Base-by-base conservation (phyloP, 2,888 invertebrate species). In the Gortyna flavago region DNA sequence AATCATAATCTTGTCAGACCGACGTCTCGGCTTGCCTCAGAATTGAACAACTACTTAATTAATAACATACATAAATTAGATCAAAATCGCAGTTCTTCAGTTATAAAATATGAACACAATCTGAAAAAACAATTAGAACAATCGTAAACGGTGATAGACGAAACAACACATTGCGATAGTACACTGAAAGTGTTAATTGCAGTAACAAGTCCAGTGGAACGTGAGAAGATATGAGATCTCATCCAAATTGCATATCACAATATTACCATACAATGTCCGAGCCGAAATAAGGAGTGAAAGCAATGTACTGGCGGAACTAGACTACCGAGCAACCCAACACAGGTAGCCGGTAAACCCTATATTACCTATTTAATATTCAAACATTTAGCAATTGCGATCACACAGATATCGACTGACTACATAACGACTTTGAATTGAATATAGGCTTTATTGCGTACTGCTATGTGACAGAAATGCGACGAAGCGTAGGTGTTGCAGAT, bases 201-300 rank as follows among this genome's bases (percentile, higher is more conserved):
- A 89, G 86, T 89, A 88, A 90, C 90, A 90, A 89, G 90, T 90
- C 88, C 90, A 90, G 87, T 90, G 88, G 90, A 93, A 88, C 95
- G 94, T 94, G 94, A 90, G 95, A 95, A 93, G 89, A 87, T 90
- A 89, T 87, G 85, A 89, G 90, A 90, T 92, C 87, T 88, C 90
- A 86, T 87, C 88, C 87, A 88, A 92, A 91, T 91, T 91, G 90
- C 89, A 92, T 89, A 91, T 90, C 86, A 85, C 77, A 87, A 89
- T 84, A 93, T 93, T 94, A 93, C 89, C 94, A 93, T 93, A 94
- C 93, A 93, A 94, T 93, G 89, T 91, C 80, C 87, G 79, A 89
- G 75, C 88, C 88, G 77, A 91, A 93, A 92, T 93, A 92, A 90
- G 91, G 91, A 94, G 93, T 93, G 94, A 94, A 94, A 94, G 93